phyloP scores from a whole-genome alignment of 2,113 vertebrate species.

The Narcine bancroftii region DNA sequence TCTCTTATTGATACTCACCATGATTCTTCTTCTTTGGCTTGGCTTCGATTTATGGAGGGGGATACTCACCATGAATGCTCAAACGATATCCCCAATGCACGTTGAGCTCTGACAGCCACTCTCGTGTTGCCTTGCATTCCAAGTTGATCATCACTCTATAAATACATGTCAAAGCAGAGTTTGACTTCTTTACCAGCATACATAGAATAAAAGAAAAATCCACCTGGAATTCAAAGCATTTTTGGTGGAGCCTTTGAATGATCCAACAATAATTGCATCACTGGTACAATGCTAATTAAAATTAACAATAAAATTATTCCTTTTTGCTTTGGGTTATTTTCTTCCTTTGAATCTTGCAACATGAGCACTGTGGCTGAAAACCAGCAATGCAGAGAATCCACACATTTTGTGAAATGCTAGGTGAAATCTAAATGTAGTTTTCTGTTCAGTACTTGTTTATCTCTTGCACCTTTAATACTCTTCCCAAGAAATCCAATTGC shows the following conservation, averaged over 20 bases:
- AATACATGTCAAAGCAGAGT: not conserved
- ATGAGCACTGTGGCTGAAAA: not conserved
- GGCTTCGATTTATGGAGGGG: too few species aligned
- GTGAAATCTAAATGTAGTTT: not conserved
- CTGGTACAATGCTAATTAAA: not conserved
- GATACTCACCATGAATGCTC: not conserved
- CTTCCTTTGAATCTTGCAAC: not conserved
- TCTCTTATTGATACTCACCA: conserved; percentile 2
- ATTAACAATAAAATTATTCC: not conserved
- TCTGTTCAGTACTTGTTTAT: not conserved
- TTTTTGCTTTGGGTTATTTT: not conserved
- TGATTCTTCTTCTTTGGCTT: too few species aligned
- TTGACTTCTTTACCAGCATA: not conserved
- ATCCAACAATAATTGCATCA: not conserved
- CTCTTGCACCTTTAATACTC: not conserved
- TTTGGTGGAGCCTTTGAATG: not conserved
- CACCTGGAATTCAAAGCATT: not conserved
- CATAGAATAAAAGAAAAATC: not conserved
- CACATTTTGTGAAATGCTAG: not conserved
- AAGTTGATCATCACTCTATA: conserved; percentile 19
- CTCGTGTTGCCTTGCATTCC: not conserved
- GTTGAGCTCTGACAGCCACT: not conserved
- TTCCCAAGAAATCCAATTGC: too few species aligned
- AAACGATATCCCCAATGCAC: too few species aligned
- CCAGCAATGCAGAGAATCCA: not conserved